Evolutionary conservation across 2,113 vertebrate species (phyloP).

Genomic region (Tonatia bakeri): DNA sequence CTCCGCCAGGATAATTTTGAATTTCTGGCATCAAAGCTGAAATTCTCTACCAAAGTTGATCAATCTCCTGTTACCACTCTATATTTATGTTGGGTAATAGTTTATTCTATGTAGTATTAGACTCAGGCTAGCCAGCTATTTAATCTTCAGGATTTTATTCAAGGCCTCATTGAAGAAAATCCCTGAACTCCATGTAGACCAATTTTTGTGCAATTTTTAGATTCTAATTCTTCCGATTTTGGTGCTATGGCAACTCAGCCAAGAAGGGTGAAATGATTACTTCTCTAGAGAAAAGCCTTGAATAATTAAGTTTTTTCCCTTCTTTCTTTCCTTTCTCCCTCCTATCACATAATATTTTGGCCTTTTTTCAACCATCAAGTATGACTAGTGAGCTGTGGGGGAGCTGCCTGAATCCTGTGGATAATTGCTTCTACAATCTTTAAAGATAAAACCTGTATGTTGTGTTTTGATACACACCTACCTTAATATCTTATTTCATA

Average conservation of each 20-base stretch:
- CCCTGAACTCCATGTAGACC: neutral
- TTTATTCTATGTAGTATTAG: constrained; percentile 9
- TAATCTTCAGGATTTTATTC: constrained; percentile 29
- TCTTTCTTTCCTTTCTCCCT: neutral
- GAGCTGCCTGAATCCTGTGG: neutral
- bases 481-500: neutral
- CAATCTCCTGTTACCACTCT: constrained; percentile 54
- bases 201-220: constrained; percentile 32
- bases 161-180: constrained; percentile 55
- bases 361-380: neutral
- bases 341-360: constrained; percentile 4
- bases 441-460: neutral
- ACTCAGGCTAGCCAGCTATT: neutral
- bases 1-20: constrained; percentile 70
- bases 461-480: neutral
- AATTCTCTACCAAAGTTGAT: constrained; percentile 66
- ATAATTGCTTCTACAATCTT: neutral
- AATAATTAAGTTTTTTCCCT: neutral
- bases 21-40: constrained; percentile 64
- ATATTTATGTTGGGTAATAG: constrained; percentile 46
- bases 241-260: neutral
- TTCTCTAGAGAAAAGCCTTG: constrained; percentile 37
- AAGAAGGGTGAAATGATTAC: neutral
- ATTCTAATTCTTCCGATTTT: constrained; percentile 22
- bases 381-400: neutral